Evolutionary conservation across 2,888 invertebrate genomes (phyloP).

Genomic region (Tricholauxania praeusta): DNA sequence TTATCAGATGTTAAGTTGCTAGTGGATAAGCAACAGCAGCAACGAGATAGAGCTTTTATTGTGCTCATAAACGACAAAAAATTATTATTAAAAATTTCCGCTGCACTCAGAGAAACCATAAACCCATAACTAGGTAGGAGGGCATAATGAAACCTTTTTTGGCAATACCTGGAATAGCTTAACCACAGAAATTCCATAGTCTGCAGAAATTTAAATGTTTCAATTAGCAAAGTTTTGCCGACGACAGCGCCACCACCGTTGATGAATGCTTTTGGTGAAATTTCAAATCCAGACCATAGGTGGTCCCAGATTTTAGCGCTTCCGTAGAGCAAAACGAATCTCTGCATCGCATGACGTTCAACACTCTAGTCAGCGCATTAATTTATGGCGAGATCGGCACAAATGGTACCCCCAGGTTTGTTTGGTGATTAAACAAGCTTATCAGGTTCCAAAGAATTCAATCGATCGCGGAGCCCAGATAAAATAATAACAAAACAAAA

Average conservation of each 20-base stretch:
- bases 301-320: conserved; percentile 34
- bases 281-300: conserved; percentile 9
- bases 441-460: conserved; percentile 32
- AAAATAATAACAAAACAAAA: background rate
- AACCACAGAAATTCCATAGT: background rate
- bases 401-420: conserved; percentile 11
- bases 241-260: background rate
- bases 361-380: conserved; percentile 3
- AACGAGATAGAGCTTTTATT: background rate
- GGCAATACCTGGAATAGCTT: conserved; percentile 1
- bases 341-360: background rate
- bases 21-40: background rate
- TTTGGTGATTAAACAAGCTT: conserved; percentile 23
- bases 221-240: conserved; percentile 22
- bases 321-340: conserved; percentile 21
- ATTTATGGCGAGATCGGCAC: conserved; percentile 10
- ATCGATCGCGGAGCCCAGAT: conserved; percentile 21
- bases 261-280: background rate
- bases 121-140: too few relatives aligned
- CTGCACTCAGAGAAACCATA: too few relatives aligned
- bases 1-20: background rate
- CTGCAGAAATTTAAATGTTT: conserved; percentile 13
- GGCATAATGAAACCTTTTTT: background rate
- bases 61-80: background rate
- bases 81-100: too few relatives aligned